Base-by-base conservation (phyloP, 2,797 vertebrate species). In the Betta splendens region DNA sequence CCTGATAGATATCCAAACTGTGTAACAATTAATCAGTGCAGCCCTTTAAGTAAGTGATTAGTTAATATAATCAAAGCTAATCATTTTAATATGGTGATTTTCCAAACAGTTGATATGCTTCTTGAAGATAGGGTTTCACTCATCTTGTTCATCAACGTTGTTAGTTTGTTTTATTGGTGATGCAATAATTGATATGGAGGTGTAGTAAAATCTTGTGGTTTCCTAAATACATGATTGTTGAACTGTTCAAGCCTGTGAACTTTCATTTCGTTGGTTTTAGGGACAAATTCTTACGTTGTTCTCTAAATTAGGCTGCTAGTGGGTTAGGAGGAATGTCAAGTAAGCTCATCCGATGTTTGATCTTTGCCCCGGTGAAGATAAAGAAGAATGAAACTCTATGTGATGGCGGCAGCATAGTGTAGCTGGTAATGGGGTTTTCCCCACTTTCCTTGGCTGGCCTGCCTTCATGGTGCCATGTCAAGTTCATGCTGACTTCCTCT, bases 1-100 rank as follows among this genome's bases (percentile, higher is more conserved):
- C 52, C 43, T 72, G 68, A 79, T 56, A 43, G 58, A 83, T 65
- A 60, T 54, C 51, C 69, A 71, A 68, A 46, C 46, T 20, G 35
- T 1, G 15, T n/a, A n/a, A 16, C 7, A 35, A 7, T n/a, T n/a
- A 35, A 35, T 35, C 32, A 35, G 32, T 35, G 32, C 32, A 35
- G 32, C 15, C n/a, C 15, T 35, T 16, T 9, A 43, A 13, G 7
- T 21, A 33, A 22, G 22, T 45, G 3, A 22, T 11, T 1, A 0
- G 18, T 28, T 40, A 26, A 17, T 23, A 5, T 46, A 36, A 52
- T 40, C 9, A 31, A 17, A 15, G 33, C 15, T 3, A 0, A 42
- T 25, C 7, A 5, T 36, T 39, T 49, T 6, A 11, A 11, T 11
- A 4, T 2, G 31, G 1, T 16, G 1, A 0, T 18, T n/a, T 42